Evolutionary conservation across 1,140 invertebrate genomes (phyloP).

Genomic region (Popillia japonica): DNA sequence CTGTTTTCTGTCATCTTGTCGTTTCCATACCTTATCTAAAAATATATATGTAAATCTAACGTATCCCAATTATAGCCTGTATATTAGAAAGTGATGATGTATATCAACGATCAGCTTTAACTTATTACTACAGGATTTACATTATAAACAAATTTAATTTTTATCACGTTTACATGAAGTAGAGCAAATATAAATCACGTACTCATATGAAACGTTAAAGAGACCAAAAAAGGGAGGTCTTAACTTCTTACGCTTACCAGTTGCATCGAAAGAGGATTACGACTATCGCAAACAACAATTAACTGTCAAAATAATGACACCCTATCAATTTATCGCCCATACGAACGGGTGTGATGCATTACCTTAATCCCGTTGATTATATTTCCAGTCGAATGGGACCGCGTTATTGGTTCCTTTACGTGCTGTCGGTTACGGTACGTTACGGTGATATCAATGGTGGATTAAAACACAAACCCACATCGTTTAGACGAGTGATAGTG

Average conservation of each 20-base stretch:
- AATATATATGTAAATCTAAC: conserved; percentile 17
- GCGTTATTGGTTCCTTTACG: conserved; percentile 15
- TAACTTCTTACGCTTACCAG: not conserved
- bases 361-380: conserved; percentile 16
- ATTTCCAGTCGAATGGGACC: not conserved
- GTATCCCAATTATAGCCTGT: not conserved
- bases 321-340: conserved; percentile 26
- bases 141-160: not conserved
- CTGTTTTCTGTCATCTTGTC: not conserved
- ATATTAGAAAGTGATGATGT: not conserved
- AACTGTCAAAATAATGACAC: conserved; percentile 31
- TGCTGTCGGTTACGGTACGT: conserved; percentile 12
- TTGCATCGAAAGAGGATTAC: conserved; percentile 20
- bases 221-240: not conserved
- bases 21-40: not conserved
- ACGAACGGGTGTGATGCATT: conserved; percentile 12
- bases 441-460: conserved; percentile 23
- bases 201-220: not conserved
- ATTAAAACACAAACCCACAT: conserved; percentile 20
- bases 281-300: conserved; percentile 7
- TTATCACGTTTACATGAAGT: not conserved
- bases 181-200: conserved; percentile 3
- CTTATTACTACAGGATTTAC: not conserved
- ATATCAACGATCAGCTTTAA: not conserved
- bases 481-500: not conserved